phyloP scores from a whole-genome alignment of 2,797 vertebrate genomes.

The Coluber constrictor region DNA sequence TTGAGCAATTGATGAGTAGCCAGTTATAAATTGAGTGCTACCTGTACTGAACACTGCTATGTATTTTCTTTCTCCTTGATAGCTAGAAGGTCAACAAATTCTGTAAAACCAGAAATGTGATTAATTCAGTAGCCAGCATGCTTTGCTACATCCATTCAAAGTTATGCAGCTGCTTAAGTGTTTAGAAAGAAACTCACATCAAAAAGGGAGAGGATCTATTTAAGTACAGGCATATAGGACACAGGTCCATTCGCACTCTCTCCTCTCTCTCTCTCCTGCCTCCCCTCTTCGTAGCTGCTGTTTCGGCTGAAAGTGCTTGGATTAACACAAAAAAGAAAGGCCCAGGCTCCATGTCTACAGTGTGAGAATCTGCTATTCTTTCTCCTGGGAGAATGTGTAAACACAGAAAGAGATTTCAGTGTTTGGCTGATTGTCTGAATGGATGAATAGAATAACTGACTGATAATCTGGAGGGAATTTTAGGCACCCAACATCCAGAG shows the following conservation, averaged over 20 bases:
- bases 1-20: neutral
- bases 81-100: neutral
- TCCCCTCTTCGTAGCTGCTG: neutral
- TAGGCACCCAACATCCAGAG: neutral
- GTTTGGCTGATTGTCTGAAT: neutral
- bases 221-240: neutral
- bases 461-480: neutral
- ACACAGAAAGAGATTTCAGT: neutral
- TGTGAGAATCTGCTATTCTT: neutral
- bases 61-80: neutral
- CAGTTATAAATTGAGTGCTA: neutral
- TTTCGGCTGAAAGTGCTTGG: neutral
- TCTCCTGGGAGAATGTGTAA: neutral
- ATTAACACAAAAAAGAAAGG: neutral
- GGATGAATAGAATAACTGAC: neutral
- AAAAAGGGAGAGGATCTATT: neutral
- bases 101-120: too few species aligned
- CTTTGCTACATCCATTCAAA: neutral
- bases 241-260: neutral
- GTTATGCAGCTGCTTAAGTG: neutral
- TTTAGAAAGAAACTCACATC: neutral
- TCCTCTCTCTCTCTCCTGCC: neutral
- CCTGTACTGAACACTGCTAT: neutral
- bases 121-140: neutral
- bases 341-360: neutral